phyloP scores from a whole-genome alignment of 2,888 invertebrate genomes.

The Shargacucullia verbasci region DNA sequence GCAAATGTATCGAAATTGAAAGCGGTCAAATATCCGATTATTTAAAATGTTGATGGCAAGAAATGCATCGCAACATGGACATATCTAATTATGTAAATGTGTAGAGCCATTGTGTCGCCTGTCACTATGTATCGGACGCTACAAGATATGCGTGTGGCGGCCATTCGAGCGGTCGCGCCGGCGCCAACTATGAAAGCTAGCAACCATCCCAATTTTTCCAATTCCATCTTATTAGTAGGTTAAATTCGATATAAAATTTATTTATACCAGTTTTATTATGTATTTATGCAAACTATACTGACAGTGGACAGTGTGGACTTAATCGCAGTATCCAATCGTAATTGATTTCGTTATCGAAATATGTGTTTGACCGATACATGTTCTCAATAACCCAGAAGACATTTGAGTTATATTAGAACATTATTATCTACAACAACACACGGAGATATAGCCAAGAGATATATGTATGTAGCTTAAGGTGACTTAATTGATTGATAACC shows the following conservation, averaged over 20 bases:
- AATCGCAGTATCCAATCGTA: constrained; percentile 70
- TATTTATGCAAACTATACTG: constrained; percentile 75
- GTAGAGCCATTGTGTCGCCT: constrained; percentile 61
- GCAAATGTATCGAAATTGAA: constrained; percentile 17
- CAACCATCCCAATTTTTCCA: constrained; percentile 72
- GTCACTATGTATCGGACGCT: constrained; percentile 55
- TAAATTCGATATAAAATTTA: constrained; percentile 69
- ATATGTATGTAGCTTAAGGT: too few relatives aligned
- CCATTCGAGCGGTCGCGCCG: constrained; percentile 56
- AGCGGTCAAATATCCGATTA: constrained; percentile 27
- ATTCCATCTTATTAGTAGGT: constrained; percentile 69
- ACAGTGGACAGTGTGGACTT: constrained; percentile 69
- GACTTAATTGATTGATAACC: too few relatives aligned
- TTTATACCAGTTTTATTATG: constrained; percentile 70
- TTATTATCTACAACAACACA: constrained; percentile 21
- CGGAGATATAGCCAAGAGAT: not conserved
- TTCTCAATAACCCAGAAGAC: constrained; percentile 41
- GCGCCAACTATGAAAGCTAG: constrained; percentile 73
- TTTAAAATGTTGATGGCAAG: constrained; percentile 53
- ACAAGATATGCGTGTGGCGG: constrained; percentile 54
- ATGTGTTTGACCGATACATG: constrained; percentile 59
- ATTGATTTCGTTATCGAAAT: constrained; percentile 71
- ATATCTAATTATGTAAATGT: constrained; percentile 69
- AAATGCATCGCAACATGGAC: constrained; percentile 57
- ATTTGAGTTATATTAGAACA: constrained; percentile 5